Percentiles rank a stretch among this genome's conserved stretches.
Conservation (phyloP, 2,113 vertebrate genomes). For the Pavo muticus region DNA sequence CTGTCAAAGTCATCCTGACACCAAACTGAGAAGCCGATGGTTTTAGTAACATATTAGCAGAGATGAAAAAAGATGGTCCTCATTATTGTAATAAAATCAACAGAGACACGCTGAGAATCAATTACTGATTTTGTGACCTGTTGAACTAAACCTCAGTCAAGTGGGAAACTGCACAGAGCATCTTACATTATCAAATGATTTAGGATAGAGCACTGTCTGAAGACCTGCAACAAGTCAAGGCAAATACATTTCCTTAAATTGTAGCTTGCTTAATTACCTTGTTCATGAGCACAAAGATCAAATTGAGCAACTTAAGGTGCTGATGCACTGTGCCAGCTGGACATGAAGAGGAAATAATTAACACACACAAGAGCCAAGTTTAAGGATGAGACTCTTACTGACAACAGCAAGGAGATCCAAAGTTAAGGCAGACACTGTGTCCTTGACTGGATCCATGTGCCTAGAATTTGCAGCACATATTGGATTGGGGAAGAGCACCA, state of each 20-base stretch:
- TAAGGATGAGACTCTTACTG: slow-evolving; percentile 69
- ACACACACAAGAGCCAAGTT: slow-evolving; percentile 68
- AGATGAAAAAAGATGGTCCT: slow-evolving; percentile 79
- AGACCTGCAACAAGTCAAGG: slow-evolving; percentile 70
- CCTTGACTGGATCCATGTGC: slow-evolving; percentile 67
- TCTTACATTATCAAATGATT: slow-evolving; percentile 78
- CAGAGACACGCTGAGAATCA: slow-evolving; percentile 80
- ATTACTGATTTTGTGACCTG: slow-evolving; percentile 83
- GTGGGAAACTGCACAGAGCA: slow-evolving; percentile 37
- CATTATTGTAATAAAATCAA: slow-evolving; percentile 83
- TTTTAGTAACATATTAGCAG: slow-evolving; percentile 76
- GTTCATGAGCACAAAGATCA: slow-evolving; percentile 81
- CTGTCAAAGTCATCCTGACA: slow-evolving; percentile 81
- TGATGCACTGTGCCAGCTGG: slow-evolving; percentile 74
- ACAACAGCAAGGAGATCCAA: slow-evolving; percentile 73
- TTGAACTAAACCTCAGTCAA: slow-evolving; percentile 80
- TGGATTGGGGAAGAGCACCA: slow-evolving; percentile 47
- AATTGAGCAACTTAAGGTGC: slow-evolving; percentile 80
- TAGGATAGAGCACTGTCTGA: slow-evolving; percentile 74
- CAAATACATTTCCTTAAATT: slow-evolving; percentile 73
- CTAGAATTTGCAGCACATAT: slow-evolving; percentile 59
- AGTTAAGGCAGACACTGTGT: slow-evolving; percentile 68
- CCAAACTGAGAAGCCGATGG: slow-evolving; percentile 79
- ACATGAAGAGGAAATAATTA: slow-evolving; percentile 82
- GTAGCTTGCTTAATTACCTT: slow-evolving; percentile 82